Conservation (phyloP, 2,113 vertebrate species). For the Bostrychus sinensis region DNA sequence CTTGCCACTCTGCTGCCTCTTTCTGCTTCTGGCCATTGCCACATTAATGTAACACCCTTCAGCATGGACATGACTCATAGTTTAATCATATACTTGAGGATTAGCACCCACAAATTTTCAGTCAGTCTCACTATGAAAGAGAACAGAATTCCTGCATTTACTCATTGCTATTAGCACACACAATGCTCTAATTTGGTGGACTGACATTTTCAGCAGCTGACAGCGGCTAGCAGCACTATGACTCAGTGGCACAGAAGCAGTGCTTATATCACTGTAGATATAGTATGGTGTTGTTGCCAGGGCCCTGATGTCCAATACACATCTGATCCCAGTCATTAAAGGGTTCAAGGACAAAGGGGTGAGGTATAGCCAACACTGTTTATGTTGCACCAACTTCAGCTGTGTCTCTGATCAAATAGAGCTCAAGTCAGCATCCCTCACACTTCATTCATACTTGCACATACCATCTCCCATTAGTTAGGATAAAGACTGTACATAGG, state of each 20-base stretch:
- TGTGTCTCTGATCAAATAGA: conserved; percentile 36
- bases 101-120: conserved; percentile 45
- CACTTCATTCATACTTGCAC: conserved; percentile 55
- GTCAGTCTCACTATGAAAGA: conserved; percentile 22
- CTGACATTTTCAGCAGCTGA: conserved; percentile 65
- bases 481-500: conserved; percentile 36
- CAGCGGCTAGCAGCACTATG: conserved; percentile 62
- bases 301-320: conserved; percentile 49
- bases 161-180: conserved; percentile 49
- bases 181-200: conserved; percentile 46
- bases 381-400: conserved; percentile 35
- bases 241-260: conserved; percentile 70
- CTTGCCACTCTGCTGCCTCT: conserved; percentile 7
- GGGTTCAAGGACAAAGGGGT: not conserved
- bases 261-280: conserved; percentile 57
- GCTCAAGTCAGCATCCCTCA: conserved; percentile 57
- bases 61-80: conserved; percentile 46
- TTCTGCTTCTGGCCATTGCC: conserved; percentile 26
- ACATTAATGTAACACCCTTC: conserved; percentile 40
- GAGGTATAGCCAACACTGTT: not conserved
- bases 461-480: conserved; percentile 37
- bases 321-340: conserved; percentile 12
- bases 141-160: conserved; percentile 37
- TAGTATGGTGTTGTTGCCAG: conserved; percentile 60
- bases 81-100: conserved; percentile 49